Evolutionary conservation across 1,140 invertebrate species (phyloP), one percentile per base, ranked within the genome.

Genomic region (Neocloeon triangulifer): DNA sequence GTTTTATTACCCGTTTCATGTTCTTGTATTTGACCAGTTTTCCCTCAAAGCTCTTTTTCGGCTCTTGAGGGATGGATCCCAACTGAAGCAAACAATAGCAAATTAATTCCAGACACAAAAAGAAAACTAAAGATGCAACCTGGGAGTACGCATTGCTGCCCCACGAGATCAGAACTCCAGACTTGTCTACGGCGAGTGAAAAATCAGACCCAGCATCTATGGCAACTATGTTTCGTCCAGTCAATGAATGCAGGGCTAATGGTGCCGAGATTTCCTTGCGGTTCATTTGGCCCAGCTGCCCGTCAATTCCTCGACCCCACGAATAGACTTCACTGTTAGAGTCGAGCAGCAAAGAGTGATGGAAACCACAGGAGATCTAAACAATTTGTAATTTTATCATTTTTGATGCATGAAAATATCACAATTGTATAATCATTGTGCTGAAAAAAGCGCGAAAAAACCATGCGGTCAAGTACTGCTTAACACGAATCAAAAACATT

Each of bases 281-380:
- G 6, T 51, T 56, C 22, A 62, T 60, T 37, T 63, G 64, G n/a
- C 73, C 73, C 34, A 74, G 48, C 48, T 76, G 73, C 10, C 68
- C 73, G 44, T 75, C 71, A 12, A 68, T 45, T 49, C 73, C 75
- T 23, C 64, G 51, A 18, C 74, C 74, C 70, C 73, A 77, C 1
- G 62, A 59, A 41, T 67, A 76, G 2, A 75, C 50, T 19, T 57
- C 58, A 10, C 69, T 71, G 39, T 65, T 58, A 29, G 58, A 56
- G 3, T 69, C 73, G 19, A 76, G 40, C n/a, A 75, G 40, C 10
- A 63, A 57, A 29, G 61, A 66, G 44, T 79, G 74, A 40, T 70
- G 64, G 43, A 62, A 69, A 10, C 74, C 74, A 41, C 66, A 66
- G 35, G 62, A 53, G 41, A 73, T 58, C 62, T 70, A 38, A n/a